Base-by-base conservation (phyloP, 2,113 vertebrate species). In the Oxyruncus cristatus region DNA sequence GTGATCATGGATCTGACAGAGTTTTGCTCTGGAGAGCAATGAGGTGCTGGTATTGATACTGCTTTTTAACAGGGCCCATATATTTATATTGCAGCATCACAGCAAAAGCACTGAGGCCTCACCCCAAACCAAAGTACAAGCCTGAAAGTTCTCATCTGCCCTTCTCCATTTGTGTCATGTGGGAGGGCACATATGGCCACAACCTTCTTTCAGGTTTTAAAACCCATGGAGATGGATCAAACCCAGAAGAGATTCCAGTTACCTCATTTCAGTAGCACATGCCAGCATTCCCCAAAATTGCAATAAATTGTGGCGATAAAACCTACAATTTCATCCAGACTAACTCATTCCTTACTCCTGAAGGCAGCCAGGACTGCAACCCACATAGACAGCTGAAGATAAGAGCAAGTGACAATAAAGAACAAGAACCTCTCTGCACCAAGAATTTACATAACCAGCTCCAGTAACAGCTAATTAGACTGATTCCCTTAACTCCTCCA, bases 381-480 rank as follows among this genome's bases (percentile, higher is more conserved):
- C 52, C 56, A 79, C 62, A 58, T 27, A 50, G 39, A 52, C 28
- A 67, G 56, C 30, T 63, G 32, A 91, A 82, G 56, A 28, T 52
- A 86, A 73, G 30, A 94, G 16, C n/a, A 82, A 88, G n/a, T 59
- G 35, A 82, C 83, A 92, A 83, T 32, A 35, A 94, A 71, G 37
- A 89, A 75, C 30, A 74, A 56, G 94, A 83, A 75, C 62, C 63
- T 63, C 76, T 74, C 72, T 81, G 73, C 52, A 91, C 47, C 73
- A 41, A 74, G 56, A 93, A 92, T 89, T 92, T 95, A 86, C 56
- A 63, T 89, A 93, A 95, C 91, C 78, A 94, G 50, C 41, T 93
- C 66, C 46, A 58, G 66, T 89, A 89, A 61, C 41, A 75, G 49
- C 73, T 79, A 78, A 81, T 95, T 50, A 72, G n/a, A 72, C n/a